Conservation (phyloP, 2,113 vertebrate species). For the Neoarius graeffei region DNA sequence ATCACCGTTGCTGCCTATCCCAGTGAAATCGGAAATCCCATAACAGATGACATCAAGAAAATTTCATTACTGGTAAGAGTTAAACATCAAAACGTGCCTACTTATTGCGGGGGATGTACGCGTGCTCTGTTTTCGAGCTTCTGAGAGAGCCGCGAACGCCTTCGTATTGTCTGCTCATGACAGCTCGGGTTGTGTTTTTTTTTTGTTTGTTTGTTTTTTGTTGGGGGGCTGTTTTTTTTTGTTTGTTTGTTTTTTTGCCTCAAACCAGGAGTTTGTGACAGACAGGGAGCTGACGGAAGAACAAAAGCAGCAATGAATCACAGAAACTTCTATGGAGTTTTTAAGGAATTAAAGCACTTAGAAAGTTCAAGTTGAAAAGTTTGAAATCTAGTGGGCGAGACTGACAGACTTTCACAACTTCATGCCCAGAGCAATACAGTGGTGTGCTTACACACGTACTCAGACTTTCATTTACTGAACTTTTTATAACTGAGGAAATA, state of each 20-base stretch:
- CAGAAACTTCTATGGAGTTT: not conserved
- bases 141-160: not conserved
- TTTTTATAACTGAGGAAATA: not conserved
- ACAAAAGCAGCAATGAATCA: not conserved
- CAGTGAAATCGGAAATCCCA: conserved; percentile 73
- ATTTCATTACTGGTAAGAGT: conserved; percentile 74
- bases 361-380: not conserved
- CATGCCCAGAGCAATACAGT: not conserved
- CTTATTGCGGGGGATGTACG: not conserved
- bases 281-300: not conserved
- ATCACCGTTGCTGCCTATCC: conserved; percentile 74
- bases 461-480: not conserved
- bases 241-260: not conserved
- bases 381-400: no score
- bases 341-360: not conserved
- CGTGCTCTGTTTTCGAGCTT: not conserved
- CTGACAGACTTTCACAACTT: not conserved
- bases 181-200: not conserved
- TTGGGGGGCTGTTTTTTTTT: no score
- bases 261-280: not conserved
- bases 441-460: not conserved
- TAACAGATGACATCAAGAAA: conserved; percentile 77
- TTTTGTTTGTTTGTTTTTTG: not conserved
- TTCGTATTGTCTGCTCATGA: not conserved
- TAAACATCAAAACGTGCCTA: not conserved